Evolutionary conservation across 2,888 invertebrate genomes (phyloP).

Genomic region (Conops quadrifasciatus): DNA sequence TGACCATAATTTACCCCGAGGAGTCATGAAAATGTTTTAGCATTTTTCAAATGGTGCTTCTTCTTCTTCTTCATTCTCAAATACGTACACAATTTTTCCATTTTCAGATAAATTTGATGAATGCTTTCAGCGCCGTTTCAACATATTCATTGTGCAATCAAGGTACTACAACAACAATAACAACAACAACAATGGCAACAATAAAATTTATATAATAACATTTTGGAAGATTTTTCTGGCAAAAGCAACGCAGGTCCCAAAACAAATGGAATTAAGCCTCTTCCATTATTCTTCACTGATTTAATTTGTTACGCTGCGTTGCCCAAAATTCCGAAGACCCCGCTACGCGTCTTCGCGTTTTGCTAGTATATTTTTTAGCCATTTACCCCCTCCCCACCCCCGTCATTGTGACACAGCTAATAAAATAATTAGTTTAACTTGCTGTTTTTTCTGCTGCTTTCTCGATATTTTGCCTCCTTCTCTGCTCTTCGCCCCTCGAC

Average conservation of each 20-base stretch:
- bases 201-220: conserved; percentile 8
- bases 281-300: conserved; percentile 57
- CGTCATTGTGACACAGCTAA: conserved; percentile 48
- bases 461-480: conserved; percentile 18
- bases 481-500: conserved; percentile 32
- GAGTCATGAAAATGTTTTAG: conserved; percentile 9
- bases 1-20: neutral
- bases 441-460: conserved; percentile 39
- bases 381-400: conserved; percentile 30
- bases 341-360: conserved; percentile 32
- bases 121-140: neutral
- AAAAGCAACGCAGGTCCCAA: conserved; percentile 5
- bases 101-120: neutral
- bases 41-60: conserved; percentile 5
- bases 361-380: neutral
- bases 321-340: too few relatives aligned
- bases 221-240: conserved; percentile 11
- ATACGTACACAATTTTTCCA: conserved; percentile 6
- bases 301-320: conserved; percentile 46
- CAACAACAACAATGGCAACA: neutral
- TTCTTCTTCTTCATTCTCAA: neutral
- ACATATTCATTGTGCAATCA: neutral
- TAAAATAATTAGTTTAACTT: conserved; percentile 54
- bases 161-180: neutral
- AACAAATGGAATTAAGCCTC: conserved; percentile 54